Percentiles rank a stretch among this genome's conserved stretches.
phyloP scores from a whole-genome alignment of 2,113 vertebrate species.

The Pachypanchax playfairii region DNA sequence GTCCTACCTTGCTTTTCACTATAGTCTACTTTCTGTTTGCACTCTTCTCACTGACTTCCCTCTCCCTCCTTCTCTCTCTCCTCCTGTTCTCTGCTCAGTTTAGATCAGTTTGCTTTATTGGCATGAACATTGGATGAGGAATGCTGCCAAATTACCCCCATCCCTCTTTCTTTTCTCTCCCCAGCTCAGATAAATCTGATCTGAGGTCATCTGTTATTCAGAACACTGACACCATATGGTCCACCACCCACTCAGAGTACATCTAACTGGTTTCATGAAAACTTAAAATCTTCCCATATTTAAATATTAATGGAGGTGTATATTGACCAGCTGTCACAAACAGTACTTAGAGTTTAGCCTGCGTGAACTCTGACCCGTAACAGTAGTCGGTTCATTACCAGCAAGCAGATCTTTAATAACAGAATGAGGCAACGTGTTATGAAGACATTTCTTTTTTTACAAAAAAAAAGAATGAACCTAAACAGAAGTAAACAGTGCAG shows the following conservation, averaged over 20 bases:
- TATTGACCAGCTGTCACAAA: conserved; percentile 54
- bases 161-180: conserved; percentile 49
- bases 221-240: conserved; percentile 73
- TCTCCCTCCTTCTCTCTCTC: conserved; percentile 12
- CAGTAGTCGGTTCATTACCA: conserved; percentile 12
- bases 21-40: background rate
- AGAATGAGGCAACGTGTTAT: background rate
- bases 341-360: conserved; percentile 36
- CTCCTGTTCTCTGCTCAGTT: conserved; percentile 18
- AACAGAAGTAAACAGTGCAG: conserved; percentile 1
- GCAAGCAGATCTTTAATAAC: conserved; percentile 11
- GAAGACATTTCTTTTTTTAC: background rate
- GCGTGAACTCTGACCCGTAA: conserved; percentile 41
- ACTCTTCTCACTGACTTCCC: background rate
- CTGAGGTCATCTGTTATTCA: conserved; percentile 74
- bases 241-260: conserved; percentile 66
- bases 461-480: conserved; percentile 2
- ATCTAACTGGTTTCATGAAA: conserved; percentile 67
- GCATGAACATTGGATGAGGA: conserved; percentile 63
- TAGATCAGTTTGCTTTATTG: conserved; percentile 55
- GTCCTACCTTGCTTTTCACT: conserved; percentile 5
- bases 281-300: conserved; percentile 71
- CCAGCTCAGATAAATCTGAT: conserved; percentile 69
- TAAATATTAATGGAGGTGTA: conserved; percentile 63
- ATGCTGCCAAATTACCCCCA: conserved; percentile 55